Evolutionary conservation across 2,797 vertebrate species (phyloP).

Genomic region (Apogon hyalosoma): DNA sequence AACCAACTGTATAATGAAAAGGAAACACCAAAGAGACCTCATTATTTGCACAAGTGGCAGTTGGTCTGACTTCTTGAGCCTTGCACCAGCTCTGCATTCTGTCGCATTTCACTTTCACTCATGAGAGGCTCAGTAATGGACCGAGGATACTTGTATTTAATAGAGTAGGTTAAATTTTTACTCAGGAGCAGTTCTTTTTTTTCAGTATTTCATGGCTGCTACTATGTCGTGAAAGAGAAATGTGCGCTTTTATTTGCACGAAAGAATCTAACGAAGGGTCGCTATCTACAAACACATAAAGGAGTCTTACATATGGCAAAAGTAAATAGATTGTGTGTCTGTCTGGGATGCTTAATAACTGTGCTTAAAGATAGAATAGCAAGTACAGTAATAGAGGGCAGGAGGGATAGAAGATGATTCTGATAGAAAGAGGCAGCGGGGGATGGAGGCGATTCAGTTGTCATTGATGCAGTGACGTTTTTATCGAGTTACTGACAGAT

Average conservation of each 20-base stretch:
- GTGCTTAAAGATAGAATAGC: background rate
- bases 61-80: constrained; percentile 26
- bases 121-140: constrained; percentile 40
- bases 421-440: constrained; percentile 1
- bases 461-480: constrained; percentile 21
- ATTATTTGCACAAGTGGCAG: constrained; percentile 54
- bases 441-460: constrained; percentile 18
- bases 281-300: background rate
- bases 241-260: background rate
- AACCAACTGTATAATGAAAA: constrained; percentile 12
- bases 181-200: constrained; percentile 22
- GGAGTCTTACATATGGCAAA: background rate
- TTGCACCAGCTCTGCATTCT: constrained; percentile 23
- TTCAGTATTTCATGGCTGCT: constrained; percentile 9
- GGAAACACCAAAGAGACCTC: constrained; percentile 43
- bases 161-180: constrained; percentile 20
- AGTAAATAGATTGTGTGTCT: background rate
- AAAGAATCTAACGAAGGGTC: background rate
- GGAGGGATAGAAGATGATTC: background rate
- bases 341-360: constrained; percentile 1
- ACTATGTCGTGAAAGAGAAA: background rate
- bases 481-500: constrained; percentile 21
- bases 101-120: constrained; percentile 38
- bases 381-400: constrained; percentile 1
- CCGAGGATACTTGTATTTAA: constrained; percentile 32